phyloP scores from a whole-genome alignment of 2,113 vertebrate genomes.

The Terrapene triunguis region DNA sequence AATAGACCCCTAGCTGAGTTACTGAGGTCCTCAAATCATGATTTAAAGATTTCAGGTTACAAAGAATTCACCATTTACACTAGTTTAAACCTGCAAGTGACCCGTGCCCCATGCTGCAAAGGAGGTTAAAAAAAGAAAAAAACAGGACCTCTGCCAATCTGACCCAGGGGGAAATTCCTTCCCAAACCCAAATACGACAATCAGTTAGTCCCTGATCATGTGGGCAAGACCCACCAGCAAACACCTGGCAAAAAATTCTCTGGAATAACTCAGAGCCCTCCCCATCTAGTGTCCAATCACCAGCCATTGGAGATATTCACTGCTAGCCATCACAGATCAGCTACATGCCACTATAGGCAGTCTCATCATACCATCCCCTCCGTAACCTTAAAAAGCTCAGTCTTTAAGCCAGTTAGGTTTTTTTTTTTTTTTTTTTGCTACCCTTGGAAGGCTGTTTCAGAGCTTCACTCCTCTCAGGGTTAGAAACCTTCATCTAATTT shows the following conservation, averaged over 20 bases:
- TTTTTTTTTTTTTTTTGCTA: too few species aligned
- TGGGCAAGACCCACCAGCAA: not conserved
- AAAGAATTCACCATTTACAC: not conserved
- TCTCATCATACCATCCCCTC: not conserved
- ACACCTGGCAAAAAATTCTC: not conserved
- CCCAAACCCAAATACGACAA: too few species aligned
- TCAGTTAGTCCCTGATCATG: not conserved
- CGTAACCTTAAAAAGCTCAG: not conserved
- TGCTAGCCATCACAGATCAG: not conserved
- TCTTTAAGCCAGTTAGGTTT: not conserved
- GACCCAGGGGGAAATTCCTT: not conserved
- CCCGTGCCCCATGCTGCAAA: not conserved
- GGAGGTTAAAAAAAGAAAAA: not conserved
- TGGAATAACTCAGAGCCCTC: not conserved
- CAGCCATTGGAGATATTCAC: not conserved
- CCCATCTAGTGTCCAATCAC: not conserved
- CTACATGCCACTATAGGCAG: not conserved
- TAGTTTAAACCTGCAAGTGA: not conserved
- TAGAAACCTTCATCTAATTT: too few species aligned
- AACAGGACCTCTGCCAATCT: not conserved
- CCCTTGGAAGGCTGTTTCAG: too few species aligned
- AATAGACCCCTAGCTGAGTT: not conserved
- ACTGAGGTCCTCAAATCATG: not conserved
- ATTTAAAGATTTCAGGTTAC: not conserved
- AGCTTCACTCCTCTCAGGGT: too few species aligned